Conservation (phyloP, 2,888 invertebrate genomes). For the Tethea ocularis region DNA sequence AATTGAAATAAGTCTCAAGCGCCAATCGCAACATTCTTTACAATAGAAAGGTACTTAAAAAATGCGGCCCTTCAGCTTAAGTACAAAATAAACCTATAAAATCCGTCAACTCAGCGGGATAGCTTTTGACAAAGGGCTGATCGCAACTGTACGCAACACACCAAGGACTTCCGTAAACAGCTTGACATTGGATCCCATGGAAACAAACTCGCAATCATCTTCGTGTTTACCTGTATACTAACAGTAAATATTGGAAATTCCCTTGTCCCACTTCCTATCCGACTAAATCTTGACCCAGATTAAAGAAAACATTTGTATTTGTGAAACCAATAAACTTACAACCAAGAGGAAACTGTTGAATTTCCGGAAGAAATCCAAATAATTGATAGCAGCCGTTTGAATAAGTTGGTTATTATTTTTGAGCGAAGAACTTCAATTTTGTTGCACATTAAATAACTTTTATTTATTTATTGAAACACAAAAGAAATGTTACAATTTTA, state of each 20-base stretch:
- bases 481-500: too few relatives aligned
- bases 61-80: too few relatives aligned
- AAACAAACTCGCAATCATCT: constrained; percentile 31
- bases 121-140: constrained; percentile 23
- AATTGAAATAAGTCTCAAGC: too few relatives aligned
- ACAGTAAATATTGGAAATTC: constrained; percentile 19
- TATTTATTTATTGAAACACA: too few relatives aligned
- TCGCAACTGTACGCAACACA: constrained; percentile 28
- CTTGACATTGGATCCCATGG: constrained; percentile 37
- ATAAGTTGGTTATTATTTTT: too few relatives aligned
- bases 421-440: too few relatives aligned
- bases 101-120: background rate
- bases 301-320: constrained; percentile 19
- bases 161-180: constrained; percentile 39
- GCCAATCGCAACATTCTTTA: too few relatives aligned
- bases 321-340: constrained; percentile 9
- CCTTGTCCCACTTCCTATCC: constrained; percentile 13
- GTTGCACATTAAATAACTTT: too few relatives aligned
- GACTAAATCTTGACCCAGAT: constrained; percentile 32
- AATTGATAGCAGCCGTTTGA: background rate
- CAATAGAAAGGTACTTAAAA: too few relatives aligned
- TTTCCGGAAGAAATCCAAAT: background rate
- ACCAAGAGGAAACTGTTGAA: background rate
- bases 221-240: constrained; percentile 31
- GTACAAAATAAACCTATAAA: too few relatives aligned